These are phyloP conservation scores for Mythimna vitellina DNA, from an alignment of 2,888 invertebrate genomes.

Conservation along the genomic window DNA sequence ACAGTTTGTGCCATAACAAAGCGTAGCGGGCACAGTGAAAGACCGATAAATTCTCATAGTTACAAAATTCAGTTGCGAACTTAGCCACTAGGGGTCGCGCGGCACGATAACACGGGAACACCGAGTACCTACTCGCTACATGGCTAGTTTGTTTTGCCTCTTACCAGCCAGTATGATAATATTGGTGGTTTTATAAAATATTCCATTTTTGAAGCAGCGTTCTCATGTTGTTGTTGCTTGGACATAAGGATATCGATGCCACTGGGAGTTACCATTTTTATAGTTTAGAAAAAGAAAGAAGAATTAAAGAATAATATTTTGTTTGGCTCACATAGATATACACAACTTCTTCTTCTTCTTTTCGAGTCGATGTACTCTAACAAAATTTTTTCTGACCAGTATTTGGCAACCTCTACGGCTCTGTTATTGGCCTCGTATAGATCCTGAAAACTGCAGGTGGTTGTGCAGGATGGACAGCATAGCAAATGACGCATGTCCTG, in stretches of 20 bases:
- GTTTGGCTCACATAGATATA: no score
- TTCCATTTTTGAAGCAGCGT: slow-evolving; percentile 6
- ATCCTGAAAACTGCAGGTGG: no score
- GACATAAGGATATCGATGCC: not conserved
- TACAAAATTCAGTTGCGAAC: slow-evolving; percentile 74
- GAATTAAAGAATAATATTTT: no score
- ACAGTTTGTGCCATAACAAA: slow-evolving; percentile 52
- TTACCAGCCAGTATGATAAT: slow-evolving; percentile 50
- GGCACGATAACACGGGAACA: slow-evolving; percentile 50
- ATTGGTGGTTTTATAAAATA: slow-evolving; percentile 53
- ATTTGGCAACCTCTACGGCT: no score
- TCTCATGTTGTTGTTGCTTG: slow-evolving; percentile 6
- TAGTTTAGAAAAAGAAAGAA: no score
- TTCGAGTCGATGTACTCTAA: no score
- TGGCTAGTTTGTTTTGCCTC: slow-evolving; percentile 49
- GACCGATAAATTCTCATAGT: slow-evolving; percentile 74
- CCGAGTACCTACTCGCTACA: slow-evolving; percentile 27
- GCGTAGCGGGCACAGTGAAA: slow-evolving; percentile 44
- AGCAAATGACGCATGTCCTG: no score
- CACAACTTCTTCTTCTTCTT: no score
- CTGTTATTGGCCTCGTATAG: no score
- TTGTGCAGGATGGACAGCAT: no score
- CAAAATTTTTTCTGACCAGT: no score
- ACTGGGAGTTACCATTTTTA: not conserved
- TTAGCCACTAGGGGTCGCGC: slow-evolving; percentile 61